These are phyloP conservation scores for Luffia ferchaultella DNA, from an alignment of 2,888 invertebrate genomes.

Conservation along the genomic window DNA sequence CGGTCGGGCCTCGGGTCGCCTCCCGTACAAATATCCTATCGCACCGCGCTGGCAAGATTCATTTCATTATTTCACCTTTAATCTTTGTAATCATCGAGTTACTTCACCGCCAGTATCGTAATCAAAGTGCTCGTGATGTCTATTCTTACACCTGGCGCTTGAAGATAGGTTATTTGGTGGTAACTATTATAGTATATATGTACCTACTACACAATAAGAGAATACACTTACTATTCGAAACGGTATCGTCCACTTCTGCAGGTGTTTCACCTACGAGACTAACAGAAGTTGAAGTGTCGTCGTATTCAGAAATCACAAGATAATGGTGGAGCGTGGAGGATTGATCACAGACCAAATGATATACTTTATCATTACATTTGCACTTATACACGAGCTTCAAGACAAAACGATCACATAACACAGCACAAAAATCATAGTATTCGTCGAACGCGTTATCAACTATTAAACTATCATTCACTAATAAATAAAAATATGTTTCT, in stretches of 20 bases:
- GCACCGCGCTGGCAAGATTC: not conserved
- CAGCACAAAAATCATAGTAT: constrained; percentile 46
- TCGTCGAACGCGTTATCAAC: constrained; percentile 45
- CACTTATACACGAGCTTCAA: constrained; percentile 26
- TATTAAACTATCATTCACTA: constrained; percentile 60
- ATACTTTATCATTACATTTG: constrained; percentile 20
- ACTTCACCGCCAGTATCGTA: too few species aligned
- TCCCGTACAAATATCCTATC: constrained; percentile 1
- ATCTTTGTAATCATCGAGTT: not conserved
- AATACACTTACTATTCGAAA: constrained; percentile 64
- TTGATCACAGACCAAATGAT: constrained; percentile 29
- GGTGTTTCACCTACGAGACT: constrained; percentile 46
- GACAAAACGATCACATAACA: constrained; percentile 59
- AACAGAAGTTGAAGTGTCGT: constrained; percentile 46
- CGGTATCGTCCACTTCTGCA: constrained; percentile 56
- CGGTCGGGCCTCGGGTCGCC: not conserved
- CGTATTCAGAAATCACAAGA: constrained; percentile 37
- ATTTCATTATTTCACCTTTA: not conserved
- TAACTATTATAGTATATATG: too few species aligned
- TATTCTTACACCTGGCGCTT: too few species aligned
- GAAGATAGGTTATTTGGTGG: too few species aligned
- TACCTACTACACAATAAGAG: too few species aligned
- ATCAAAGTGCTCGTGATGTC: too few species aligned
- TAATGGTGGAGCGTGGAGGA: constrained; percentile 33
- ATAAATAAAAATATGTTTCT: constrained; percentile 57